Percentiles rank a stretch among this genome's conserved stretches.
Evolutionary conservation across 2,797 vertebrate species (phyloP).

Genomic region (Huso huso): DNA sequence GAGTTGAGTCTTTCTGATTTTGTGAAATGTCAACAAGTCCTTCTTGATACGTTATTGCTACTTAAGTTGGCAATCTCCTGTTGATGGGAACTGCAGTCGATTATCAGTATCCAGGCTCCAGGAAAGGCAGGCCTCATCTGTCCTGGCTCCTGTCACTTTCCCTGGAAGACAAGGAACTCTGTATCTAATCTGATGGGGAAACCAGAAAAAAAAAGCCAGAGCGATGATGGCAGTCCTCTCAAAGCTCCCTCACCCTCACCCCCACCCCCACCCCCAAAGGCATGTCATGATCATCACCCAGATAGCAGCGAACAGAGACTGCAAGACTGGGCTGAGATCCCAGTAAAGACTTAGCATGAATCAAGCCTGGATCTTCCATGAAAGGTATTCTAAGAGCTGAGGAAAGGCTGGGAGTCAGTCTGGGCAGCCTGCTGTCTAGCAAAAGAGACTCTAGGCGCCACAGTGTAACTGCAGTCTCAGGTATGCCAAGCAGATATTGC

Average conservation of each 20-base stretch:
- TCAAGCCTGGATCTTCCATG: constrained; percentile 40
- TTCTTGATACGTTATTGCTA: constrained; percentile 9
- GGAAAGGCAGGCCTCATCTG: constrained; percentile 37
- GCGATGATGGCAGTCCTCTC: constrained; percentile 31
- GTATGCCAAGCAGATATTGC: constrained; percentile 66
- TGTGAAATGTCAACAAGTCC: constrained; percentile 6
- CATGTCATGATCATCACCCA: constrained; percentile 46
- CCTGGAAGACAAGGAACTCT: constrained; percentile 47
- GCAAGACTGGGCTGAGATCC: constrained; percentile 51
- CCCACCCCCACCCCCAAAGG: constrained; percentile 34
- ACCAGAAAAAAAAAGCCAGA: constrained; percentile 43
- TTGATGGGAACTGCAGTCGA: constrained; percentile 24
- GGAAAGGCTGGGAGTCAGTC: constrained; percentile 58
- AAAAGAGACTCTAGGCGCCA: constrained; percentile 77
- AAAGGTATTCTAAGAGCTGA: constrained; percentile 59
- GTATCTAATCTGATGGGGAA: constrained; percentile 49
- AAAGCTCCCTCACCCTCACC: constrained; percentile 33
- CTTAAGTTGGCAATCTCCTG: constrained; percentile 32
- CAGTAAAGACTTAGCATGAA: constrained; percentile 34
- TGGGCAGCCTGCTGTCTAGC: constrained; percentile 51
- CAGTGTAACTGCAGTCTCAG: constrained; percentile 79
- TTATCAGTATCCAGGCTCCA: constrained; percentile 41
- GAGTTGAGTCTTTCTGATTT: background rate
- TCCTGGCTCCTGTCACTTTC: constrained; percentile 58
- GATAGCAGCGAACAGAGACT: constrained; percentile 51